Conservation (phyloP, 2,888 invertebrate genomes). For the Neoitamus cyanurus region DNA sequence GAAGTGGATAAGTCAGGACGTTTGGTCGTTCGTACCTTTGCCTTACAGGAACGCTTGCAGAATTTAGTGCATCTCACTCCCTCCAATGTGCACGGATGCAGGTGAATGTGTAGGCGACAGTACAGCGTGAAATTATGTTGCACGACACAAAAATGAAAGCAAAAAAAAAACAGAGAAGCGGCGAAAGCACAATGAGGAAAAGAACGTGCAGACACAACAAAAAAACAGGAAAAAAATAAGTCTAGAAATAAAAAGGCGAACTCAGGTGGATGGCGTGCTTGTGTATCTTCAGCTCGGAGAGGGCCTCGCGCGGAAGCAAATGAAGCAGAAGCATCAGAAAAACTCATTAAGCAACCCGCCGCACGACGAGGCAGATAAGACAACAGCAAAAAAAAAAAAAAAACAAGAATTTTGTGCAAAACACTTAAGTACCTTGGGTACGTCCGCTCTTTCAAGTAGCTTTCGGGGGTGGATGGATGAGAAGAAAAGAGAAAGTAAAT, state of each 20-base stretch:
- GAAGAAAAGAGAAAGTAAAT: background rate
- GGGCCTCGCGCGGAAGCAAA: background rate
- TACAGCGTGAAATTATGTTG: slow-evolving; percentile 28
- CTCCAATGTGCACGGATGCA: background rate
- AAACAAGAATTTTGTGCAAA: background rate
- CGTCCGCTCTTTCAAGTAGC: slow-evolving; percentile 93
- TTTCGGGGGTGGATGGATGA: slow-evolving; percentile 59
- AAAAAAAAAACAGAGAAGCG: background rate
- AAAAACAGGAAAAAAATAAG: background rate
- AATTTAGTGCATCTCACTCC: background rate
- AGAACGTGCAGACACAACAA: slow-evolving; percentile 16
- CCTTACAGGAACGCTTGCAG: background rate
- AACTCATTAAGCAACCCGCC: slow-evolving; percentile 32
- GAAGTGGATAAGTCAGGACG: background rate
- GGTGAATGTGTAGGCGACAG: background rate
- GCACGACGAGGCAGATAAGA: background rate
- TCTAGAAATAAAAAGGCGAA: background rate
- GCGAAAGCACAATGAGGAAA: background rate
- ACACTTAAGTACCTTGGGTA: slow-evolving; percentile 80
- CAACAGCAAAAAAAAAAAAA: background rate
- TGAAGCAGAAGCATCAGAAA: slow-evolving; percentile 31
- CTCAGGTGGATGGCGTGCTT: background rate
- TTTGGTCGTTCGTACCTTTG: background rate
- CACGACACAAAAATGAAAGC: slow-evolving; percentile 27
- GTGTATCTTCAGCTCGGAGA: background rate